These are phyloP conservation scores for Hirtodrosophila alboralis DNA, from an alignment of 2,888 invertebrate genomes.

Conservation along the genomic window DNA sequence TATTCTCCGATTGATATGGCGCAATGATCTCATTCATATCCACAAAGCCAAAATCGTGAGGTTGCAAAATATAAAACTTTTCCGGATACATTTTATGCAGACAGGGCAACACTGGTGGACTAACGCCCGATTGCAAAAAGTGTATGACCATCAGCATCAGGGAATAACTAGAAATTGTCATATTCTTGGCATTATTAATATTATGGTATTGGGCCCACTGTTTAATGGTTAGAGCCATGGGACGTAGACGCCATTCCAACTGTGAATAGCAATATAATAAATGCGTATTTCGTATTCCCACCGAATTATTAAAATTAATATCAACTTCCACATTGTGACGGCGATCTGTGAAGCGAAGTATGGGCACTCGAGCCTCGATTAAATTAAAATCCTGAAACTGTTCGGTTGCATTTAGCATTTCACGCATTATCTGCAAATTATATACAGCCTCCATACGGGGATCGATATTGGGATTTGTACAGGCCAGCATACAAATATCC, in stretches of 20 bases:
- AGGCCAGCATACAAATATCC: slow-evolving; percentile 96
- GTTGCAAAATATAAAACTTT: slow-evolving; percentile 86
- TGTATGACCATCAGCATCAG: slow-evolving; percentile 98
- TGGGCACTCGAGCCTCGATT: slow-evolving; percentile 97
- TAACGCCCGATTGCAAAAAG: slow-evolving; percentile 94
- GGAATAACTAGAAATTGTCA: slow-evolving; percentile 98
- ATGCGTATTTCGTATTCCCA: slow-evolving; percentile 98
- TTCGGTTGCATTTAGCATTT: slow-evolving; percentile 78
- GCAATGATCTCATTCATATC: slow-evolving; percentile 88
- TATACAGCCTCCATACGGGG: slow-evolving; percentile 89
- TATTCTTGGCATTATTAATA: slow-evolving; percentile 97
- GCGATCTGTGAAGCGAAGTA: slow-evolving; percentile 93
- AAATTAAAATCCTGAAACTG: slow-evolving; percentile 86
- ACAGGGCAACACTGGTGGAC: slow-evolving; percentile 92
- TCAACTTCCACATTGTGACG: slow-evolving; percentile 94
- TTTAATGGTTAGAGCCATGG: slow-evolving; percentile 95
- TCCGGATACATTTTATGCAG: slow-evolving; percentile 89
- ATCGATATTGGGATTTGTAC: slow-evolving; percentile 85
- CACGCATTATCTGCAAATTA: slow-evolving; percentile 80
- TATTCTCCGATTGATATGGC: slow-evolving; percentile 87
- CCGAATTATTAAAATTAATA: slow-evolving; percentile 98
- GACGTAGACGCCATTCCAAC: slow-evolving; percentile 97
- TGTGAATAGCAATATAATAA: slow-evolving; percentile 95
- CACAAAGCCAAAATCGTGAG: slow-evolving; percentile 86
- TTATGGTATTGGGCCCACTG: slow-evolving; percentile 97